Conservation (phyloP, 2,888 invertebrate species). For the Megalurothrips usitatus region DNA sequence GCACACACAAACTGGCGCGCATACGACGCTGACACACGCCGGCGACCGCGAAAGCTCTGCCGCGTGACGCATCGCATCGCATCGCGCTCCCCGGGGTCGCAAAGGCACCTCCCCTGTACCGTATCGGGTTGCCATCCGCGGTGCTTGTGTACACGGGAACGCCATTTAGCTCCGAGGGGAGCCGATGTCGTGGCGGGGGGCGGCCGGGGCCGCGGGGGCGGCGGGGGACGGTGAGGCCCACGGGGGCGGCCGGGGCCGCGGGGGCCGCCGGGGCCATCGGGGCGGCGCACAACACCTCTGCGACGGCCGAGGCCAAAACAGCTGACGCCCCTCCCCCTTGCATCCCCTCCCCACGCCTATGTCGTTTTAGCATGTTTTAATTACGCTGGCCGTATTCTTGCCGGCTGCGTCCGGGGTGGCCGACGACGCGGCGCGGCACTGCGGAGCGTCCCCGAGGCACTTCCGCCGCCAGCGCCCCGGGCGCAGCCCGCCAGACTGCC, state of each 20-base stretch:
- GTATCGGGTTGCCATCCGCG: background rate
- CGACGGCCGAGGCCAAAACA: background rate
- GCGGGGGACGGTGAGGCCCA: background rate
- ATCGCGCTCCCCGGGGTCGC: no score
- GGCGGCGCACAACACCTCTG: background rate
- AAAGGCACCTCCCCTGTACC: no score
- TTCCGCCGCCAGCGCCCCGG: background rate
- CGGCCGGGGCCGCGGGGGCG: background rate
- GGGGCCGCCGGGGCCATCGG: no score
- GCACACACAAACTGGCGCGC: no score
- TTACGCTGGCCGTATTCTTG: no score
- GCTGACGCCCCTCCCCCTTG: no score
- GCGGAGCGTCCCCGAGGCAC: background rate
- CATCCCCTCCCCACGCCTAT: no score
- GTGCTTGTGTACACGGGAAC: background rate
- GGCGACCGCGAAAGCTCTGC: no score
- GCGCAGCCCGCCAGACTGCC: background rate
- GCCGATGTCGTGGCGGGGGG: background rate
- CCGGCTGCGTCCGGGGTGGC: background rate
- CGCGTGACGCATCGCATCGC: no score
- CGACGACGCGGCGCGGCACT: background rate
- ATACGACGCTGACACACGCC: no score
- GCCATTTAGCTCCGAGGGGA: background rate
- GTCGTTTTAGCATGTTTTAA: no score
- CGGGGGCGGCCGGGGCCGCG: no score